A percentile compares a stretch with the other conserved stretches of the same genome.
These are phyloP conservation scores for Hymenopus coronatus DNA, from an alignment of 2,888 invertebrate species.

Conservation along the genomic window DNA sequence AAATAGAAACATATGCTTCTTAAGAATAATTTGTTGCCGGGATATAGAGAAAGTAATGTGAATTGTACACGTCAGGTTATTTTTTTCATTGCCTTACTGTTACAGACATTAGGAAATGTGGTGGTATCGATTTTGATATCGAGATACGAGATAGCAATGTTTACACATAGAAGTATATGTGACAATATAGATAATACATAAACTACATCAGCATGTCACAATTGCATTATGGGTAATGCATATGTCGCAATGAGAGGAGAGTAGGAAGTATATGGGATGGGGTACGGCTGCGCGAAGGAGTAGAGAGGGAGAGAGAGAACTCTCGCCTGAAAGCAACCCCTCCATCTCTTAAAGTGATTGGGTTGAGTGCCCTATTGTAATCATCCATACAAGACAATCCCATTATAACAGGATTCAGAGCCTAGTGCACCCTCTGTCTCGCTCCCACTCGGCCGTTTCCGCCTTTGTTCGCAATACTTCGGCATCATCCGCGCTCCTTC, in stretches of 20 bases:
- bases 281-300: background rate
- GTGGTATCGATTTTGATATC: too few species aligned
- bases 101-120: too few species aligned
- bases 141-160: too few species aligned
- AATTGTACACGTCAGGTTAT: too few species aligned
- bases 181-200: too few species aligned
- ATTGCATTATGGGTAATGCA: background rate
- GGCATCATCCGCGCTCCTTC: background rate
- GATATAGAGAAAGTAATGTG: too few species aligned
- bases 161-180: too few species aligned
- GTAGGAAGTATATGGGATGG: background rate
- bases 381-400: slow-evolving; percentile 49
- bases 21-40: too few species aligned
- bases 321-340: slow-evolving; percentile 9
- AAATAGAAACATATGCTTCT: too few species aligned
- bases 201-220: too few species aligned
- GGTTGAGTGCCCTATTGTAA: slow-evolving; percentile 47
- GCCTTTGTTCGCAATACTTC: background rate
- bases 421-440: background rate
- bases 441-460: background rate
- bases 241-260: background rate
- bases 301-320: background rate
- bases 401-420: slow-evolving; percentile 43
- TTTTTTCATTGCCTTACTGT: too few species aligned
- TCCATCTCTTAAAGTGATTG: slow-evolving; percentile 40